phyloP scores from a whole-genome alignment of 1,140 invertebrate species.

The Drosophila pseudoobscura region DNA sequence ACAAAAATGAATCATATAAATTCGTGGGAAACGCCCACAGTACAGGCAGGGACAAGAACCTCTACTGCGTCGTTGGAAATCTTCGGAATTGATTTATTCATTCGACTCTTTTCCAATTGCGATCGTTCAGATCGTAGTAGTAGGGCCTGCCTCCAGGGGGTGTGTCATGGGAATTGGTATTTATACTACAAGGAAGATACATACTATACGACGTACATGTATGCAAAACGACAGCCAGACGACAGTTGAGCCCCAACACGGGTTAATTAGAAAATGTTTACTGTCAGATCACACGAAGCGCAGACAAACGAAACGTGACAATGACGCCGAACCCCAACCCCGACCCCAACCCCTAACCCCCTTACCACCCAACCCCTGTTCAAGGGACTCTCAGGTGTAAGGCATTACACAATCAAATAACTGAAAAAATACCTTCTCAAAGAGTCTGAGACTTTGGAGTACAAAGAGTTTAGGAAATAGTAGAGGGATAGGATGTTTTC shows the following conservation, averaged over 20 bases:
- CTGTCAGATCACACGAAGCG: conserved; percentile 15
- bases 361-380: background rate
- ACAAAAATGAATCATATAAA: background rate
- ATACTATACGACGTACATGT: conserved; percentile 1
- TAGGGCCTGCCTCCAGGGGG: conserved; percentile 14
- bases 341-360: background rate
- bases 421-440: too few species aligned
- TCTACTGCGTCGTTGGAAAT: conserved; percentile 61
- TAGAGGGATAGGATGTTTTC: too few species aligned
- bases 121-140: conserved; percentile 2
- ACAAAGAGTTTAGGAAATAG: too few species aligned
- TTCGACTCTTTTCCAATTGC: conserved; percentile 20
- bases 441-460: too few species aligned
- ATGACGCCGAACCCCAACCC: conserved; percentile 36
- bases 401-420: conserved; percentile 6
- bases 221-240: conserved; percentile 47
- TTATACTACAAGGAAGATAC: conserved; percentile 16
- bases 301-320: conserved; percentile 59
- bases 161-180: conserved; percentile 40
- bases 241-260: conserved; percentile 24
- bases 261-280: conserved; percentile 53
- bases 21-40: conserved; percentile 3
- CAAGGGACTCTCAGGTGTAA: background rate
- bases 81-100: conserved; percentile 22
- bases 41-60: conserved; percentile 24